Evolutionary conservation across 2,888 invertebrate genomes (phyloP), one percentile per base, ranked within the genome.

Genomic region (Bombyx huttoni): DNA sequence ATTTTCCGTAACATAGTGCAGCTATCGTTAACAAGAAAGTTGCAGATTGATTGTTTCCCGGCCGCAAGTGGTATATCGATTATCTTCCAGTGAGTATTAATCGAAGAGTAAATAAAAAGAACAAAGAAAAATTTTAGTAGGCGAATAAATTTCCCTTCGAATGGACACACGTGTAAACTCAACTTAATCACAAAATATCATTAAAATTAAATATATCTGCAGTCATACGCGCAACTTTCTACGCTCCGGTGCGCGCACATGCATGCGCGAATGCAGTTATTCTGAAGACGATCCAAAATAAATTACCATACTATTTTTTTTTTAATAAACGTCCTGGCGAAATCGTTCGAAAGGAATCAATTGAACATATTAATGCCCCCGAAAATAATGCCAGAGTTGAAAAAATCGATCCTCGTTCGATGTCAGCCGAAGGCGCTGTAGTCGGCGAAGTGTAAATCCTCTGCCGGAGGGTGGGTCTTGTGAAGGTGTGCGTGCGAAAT

Each of bases 121-220:
- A 86, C 86, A 86, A 86, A 87, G 87, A 85, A 85, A 82, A 82
- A 86, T 83, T 82, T 81, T 80, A 76, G 77, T 76, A 72, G 77
- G 69, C 70, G 71, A 40, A 75, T 81, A 70, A 74, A 81, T 73
- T 83, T 81, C 83, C 80, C 82, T 84, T 85, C 83, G 81, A 81
- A 78, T 70, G 79, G 81, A 84, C 73, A 75, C 70, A 68, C 59
- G 67, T 67, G 68, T 64, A 67, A 67, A 67, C 62, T 69, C 77
- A 70, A 74, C 83, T 79, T 54, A 70, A 78, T 81, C 78, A 82
- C 84, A 81, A 78, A 78, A 81, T 78, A 79, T 75, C 75, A 74
- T 80, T 66, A 77, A 81, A 74, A 66, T 66, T 64, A 66, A 67
- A 65, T 70, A 65, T 65, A 68, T 65, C 53, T 57, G 58, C 62